These are phyloP conservation scores for Drosophila setifemur DNA, from an alignment of 1,140 invertebrate species.

Conservation along the genomic window DNA sequence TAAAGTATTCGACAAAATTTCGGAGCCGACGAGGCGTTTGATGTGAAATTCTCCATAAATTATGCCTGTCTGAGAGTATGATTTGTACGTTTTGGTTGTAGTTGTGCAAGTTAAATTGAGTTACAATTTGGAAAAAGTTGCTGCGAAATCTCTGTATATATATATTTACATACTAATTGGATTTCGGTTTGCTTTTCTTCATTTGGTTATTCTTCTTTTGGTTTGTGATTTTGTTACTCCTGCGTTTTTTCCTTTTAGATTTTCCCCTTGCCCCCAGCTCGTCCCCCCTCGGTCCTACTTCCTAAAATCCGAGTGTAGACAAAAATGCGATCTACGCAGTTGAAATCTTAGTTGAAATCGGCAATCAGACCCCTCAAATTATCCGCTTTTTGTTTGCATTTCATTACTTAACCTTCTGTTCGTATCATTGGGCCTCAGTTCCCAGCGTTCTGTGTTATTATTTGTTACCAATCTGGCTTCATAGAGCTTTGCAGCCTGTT, in stretches of 20 bases:
- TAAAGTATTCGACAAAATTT: constrained; percentile 23
- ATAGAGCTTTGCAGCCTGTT: constrained; percentile 31
- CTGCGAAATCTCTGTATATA: constrained; percentile 40
- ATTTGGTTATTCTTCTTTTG: constrained; percentile 23
- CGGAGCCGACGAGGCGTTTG: constrained; percentile 6
- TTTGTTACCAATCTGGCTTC: constrained; percentile 18
- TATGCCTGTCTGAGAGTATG: constrained; percentile 45
- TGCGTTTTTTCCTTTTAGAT: background rate
- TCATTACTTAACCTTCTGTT: constrained; percentile 1
- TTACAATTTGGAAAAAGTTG: constrained; percentile 41
- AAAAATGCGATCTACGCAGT: constrained; percentile 1
- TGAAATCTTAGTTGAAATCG: constrained; percentile 32
- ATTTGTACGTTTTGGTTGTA: constrained; percentile 49
- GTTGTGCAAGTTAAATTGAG: constrained; percentile 54
- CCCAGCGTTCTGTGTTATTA: background rate
- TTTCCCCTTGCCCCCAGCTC: background rate
- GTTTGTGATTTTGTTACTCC: constrained; percentile 12
- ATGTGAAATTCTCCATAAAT: constrained; percentile 34
- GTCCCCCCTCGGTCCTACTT: background rate
- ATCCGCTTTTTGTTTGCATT: constrained; percentile 3
- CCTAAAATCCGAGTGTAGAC: no score
- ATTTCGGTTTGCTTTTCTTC: constrained; percentile 32
- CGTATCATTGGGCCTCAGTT: constrained; percentile 5
- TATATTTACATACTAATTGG: constrained; percentile 56
- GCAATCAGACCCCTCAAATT: constrained; percentile 21